Conservation (phyloP, 2,888 invertebrate species). For the Cheilosia grossa region DNA sequence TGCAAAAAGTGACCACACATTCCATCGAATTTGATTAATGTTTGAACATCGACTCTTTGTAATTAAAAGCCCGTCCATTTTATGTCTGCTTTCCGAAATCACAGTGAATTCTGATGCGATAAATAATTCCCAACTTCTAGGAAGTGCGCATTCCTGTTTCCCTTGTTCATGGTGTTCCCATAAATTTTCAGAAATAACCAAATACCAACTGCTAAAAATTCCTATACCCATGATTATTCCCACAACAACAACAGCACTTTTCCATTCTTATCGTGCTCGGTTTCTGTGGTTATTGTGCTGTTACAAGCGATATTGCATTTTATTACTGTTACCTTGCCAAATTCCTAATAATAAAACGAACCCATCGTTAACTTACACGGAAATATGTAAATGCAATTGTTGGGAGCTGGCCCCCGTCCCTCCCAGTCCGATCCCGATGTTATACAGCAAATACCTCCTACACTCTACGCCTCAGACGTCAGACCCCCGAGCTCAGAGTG, state of each 20-base stretch:
- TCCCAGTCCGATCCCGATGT: constrained; percentile 4
- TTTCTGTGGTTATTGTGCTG: constrained; percentile 47
- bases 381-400: constrained; percentile 57
- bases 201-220: not conserved
- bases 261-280: constrained; percentile 34
- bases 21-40: too few species aligned
- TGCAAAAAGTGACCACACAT: too few species aligned
- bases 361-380: constrained; percentile 39
- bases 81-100: too few species aligned
- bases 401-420: not conserved
- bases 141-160: too few species aligned
- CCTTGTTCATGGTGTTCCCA: not conserved
- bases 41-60: too few species aligned
- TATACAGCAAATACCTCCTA: constrained; percentile 39
- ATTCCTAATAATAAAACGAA: constrained; percentile 55
- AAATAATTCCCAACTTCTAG: too few species aligned
- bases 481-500: not conserved
- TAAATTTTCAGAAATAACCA: not conserved
- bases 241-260: constrained; percentile 19
- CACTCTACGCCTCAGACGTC: constrained; percentile 11
- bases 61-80: too few species aligned
- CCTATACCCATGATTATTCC: constrained; percentile 11
- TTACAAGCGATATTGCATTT: constrained; percentile 65
- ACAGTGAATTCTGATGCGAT: too few species aligned
- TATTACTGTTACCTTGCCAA: constrained; percentile 52